Evolutionary conservation across 2,797 vertebrate species (phyloP).

Genomic region (Hipposideros larvatus): DNA sequence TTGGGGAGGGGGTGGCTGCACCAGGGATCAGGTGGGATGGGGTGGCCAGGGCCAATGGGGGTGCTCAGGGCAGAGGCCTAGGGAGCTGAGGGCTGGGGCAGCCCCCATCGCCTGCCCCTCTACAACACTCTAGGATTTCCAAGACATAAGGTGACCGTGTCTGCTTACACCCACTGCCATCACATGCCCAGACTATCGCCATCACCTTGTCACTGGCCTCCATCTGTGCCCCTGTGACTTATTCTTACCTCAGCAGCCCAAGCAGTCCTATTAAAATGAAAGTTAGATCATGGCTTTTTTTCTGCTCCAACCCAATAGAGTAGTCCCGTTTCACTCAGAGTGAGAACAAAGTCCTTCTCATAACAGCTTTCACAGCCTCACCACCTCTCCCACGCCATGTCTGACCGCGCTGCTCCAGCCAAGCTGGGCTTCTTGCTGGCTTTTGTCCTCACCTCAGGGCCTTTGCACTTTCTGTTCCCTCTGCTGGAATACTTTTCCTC

Average conservation of each 20-base stretch:
- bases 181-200: neutral
- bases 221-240: no score
- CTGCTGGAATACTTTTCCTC: neutral
- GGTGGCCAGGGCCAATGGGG: neutral
- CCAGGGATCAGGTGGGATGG: neutral
- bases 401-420: neutral
- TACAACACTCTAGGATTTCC: neutral
- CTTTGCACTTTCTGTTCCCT: neutral
- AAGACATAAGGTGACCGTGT: neutral
- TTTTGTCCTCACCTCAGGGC: neutral
- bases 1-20: neutral
- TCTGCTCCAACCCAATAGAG: neutral
- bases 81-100: neutral
- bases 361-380: neutral
- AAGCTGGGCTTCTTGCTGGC: neutral
- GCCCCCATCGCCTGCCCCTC: no score
- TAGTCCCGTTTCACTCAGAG: neutral
- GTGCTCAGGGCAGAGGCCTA: neutral
- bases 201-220: neutral
- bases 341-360: neutral
- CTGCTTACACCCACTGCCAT: no score
- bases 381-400: accelerated
- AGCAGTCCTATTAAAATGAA: neutral
- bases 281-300: neutral
- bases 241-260: neutral